These are phyloP conservation scores for Paracanthobrama guichenoti DNA, from an alignment of 2,113 vertebrate species.

Conservation along the genomic window DNA sequence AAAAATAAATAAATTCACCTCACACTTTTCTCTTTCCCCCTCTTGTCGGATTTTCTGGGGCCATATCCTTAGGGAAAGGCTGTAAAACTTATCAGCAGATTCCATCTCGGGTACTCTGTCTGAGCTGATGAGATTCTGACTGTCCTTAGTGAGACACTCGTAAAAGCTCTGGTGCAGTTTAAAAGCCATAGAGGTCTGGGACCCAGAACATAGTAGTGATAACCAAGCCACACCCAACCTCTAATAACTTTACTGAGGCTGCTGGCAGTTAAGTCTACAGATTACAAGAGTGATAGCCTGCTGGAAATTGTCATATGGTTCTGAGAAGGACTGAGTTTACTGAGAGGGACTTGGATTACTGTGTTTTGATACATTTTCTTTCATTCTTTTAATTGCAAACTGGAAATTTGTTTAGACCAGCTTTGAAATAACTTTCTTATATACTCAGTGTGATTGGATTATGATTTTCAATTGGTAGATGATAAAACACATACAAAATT, in stretches of 20 bases:
- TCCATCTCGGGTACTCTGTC: constrained; percentile 57
- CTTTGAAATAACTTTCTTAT: not conserved
- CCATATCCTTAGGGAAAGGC: constrained; percentile 49
- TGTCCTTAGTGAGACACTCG: constrained; percentile 54
- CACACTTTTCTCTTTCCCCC: not conserved
- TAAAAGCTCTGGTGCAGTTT: constrained; percentile 55
- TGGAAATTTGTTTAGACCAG: not conserved
- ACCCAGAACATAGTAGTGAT: constrained; percentile 35
- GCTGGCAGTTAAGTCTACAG: constrained; percentile 38
- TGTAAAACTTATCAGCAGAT: constrained; percentile 61
- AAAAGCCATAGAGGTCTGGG: constrained; percentile 44
- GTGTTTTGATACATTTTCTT: not conserved
- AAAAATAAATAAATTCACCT: not conserved
- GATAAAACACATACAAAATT: not conserved
- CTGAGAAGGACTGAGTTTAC: not conserved
- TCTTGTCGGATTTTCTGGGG: constrained; percentile 31
- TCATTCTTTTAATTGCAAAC: not conserved
- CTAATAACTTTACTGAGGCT: constrained; percentile 49
- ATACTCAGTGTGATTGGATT: not conserved
- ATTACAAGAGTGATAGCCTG: constrained; percentile 39
- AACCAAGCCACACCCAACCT: constrained; percentile 44
- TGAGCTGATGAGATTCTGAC: constrained; percentile 62
- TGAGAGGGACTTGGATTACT: not conserved
- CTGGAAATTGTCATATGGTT: constrained; percentile 24
- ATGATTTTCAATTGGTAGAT: not conserved